Percentiles rank a stretch among this genome's conserved stretches.
phyloP scores from a whole-genome alignment of 2,797 vertebrate genomes.

The Clamator glandarius region DNA sequence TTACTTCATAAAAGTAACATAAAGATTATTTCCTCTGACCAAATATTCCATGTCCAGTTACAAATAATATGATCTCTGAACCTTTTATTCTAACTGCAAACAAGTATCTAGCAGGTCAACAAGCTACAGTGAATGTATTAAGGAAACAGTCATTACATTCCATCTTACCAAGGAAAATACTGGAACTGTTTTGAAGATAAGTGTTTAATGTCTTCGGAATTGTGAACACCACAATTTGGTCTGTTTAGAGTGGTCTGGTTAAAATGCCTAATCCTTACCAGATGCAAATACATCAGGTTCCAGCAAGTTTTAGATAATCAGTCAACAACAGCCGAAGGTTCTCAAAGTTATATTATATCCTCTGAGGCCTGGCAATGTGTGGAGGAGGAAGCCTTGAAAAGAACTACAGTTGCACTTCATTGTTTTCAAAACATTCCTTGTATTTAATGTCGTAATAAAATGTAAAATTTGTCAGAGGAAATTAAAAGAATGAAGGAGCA shows the following conservation, averaged over 20 bases:
- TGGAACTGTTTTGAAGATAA: neutral
- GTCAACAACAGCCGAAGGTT: neutral
- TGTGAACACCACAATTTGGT: neutral
- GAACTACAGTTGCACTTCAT: neutral
- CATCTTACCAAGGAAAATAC: neutral
- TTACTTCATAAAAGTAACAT: neutral
- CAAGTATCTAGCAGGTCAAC: neutral
- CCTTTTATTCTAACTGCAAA: neutral
- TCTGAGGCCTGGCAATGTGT: neutral
- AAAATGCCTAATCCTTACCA: constrained; percentile 18
- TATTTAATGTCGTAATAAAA: constrained; percentile 21
- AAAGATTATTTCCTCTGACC: neutral
- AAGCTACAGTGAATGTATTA: neutral
- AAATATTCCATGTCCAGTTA: neutral
- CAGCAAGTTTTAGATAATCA: neutral
- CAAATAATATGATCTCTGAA: neutral
- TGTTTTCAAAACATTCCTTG: constrained; percentile 39
- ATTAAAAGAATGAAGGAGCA: constrained; percentile 29
- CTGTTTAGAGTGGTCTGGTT: neutral
- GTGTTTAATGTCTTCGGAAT: neutral
- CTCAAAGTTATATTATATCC: neutral
- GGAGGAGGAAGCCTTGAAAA: constrained; percentile 23
- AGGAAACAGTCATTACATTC: neutral
- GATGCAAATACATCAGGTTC: neutral
- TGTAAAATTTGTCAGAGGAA: constrained; percentile 26